These are phyloP conservation scores for Cephalopachus bancanus DNA, from an alignment of 2,797 vertebrate species.

Conservation along the genomic window DNA sequence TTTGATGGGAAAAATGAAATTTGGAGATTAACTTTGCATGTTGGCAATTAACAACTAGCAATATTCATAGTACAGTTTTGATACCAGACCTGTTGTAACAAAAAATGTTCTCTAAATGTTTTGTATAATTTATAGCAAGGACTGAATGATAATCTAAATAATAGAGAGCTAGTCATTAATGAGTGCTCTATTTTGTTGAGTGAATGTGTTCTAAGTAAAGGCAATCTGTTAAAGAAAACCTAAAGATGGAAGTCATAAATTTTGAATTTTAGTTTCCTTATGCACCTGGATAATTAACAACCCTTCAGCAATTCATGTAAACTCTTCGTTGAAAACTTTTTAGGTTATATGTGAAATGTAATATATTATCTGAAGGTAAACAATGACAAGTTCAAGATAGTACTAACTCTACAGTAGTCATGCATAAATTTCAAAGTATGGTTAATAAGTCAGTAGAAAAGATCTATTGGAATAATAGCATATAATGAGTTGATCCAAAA, in stretches of 20 bases:
- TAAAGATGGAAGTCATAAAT: neutral
- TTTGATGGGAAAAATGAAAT: neutral
- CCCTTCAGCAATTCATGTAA: neutral
- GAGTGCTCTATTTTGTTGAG: neutral
- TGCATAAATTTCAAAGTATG: neutral
- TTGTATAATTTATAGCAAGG: neutral
- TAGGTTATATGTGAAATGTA: neutral
- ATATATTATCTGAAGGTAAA: neutral
- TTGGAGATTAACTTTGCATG: neutral
- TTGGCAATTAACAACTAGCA: neutral
- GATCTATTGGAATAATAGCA: neutral
- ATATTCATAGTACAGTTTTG: neutral
- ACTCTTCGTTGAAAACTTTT: neutral
- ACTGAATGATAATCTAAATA: neutral
- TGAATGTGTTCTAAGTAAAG: neutral
- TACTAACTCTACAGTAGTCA: neutral
- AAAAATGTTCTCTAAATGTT: neutral
- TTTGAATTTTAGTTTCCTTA: neutral
- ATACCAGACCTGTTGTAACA: neutral
- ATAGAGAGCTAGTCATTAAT: neutral
- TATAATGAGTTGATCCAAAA: neutral
- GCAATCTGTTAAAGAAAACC: neutral
- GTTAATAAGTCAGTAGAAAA: neutral
- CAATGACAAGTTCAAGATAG: neutral
- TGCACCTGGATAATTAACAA: neutral